Conservation (phyloP, 2,113 vertebrate species). For the Gymnocephalus cernua region DNA sequence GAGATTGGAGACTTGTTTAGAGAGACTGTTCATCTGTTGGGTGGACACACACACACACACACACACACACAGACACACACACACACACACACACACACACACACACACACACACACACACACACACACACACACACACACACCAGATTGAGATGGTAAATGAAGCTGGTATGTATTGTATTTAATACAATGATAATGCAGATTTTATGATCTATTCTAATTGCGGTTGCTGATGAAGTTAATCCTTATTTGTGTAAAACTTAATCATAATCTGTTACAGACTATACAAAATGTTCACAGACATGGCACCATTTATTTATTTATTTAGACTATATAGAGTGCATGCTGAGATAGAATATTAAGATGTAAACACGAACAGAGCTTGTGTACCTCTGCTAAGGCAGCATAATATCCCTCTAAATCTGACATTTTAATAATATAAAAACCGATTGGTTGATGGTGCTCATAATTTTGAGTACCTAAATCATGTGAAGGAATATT, state of each 20-base stretch:
- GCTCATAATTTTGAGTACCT: neutral
- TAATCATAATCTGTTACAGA: neutral
- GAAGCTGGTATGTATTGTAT: too few species aligned
- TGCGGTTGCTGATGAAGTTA: too few species aligned
- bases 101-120: slow-evolving; percentile 4
- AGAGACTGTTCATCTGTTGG: slow-evolving; percentile 84
- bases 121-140: slow-evolving; percentile 6
- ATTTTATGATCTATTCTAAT: too few species aligned
- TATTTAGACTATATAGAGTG: neutral
- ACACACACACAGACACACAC: slow-evolving; percentile 12
- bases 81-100: neutral
- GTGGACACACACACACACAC: neutral
- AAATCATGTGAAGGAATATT: neutral
- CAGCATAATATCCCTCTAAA: neutral
- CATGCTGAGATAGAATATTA: neutral
- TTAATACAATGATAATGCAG: too few species aligned
- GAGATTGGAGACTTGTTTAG: slow-evolving; percentile 85
- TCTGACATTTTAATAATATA: neutral
- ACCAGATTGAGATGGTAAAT: too few species aligned
- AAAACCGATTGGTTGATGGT: neutral
- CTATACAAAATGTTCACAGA: neutral
- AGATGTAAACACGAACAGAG: neutral
- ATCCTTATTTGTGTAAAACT: neutral
- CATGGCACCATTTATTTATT: too few species aligned
- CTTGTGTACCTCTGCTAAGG: neutral